phyloP scores from a whole-genome alignment of 2,888 invertebrate genomes.

The Thecophora atra region DNA sequence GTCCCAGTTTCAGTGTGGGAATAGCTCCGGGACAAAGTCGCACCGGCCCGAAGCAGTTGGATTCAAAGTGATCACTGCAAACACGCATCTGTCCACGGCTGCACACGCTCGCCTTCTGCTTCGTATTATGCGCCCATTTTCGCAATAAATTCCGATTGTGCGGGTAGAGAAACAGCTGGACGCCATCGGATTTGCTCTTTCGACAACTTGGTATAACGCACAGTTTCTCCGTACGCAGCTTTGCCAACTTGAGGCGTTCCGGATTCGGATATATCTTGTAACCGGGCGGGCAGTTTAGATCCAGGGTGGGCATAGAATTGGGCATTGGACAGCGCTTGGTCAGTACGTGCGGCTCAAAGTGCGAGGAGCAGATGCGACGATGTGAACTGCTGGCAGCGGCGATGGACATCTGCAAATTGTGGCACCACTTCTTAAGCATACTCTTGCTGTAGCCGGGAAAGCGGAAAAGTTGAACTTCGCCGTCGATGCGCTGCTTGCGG shows the following conservation, averaged over 20 bases:
- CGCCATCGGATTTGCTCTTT: conserved; percentile 54
- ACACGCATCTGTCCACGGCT: conserved; percentile 53
- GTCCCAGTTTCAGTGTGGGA: conserved; percentile 56
- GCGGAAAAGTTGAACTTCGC: conserved; percentile 58
- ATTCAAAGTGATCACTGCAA: conserved; percentile 58
- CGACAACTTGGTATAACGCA: conserved; percentile 57
- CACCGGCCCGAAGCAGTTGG: conserved; percentile 58
- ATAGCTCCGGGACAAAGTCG: conserved; percentile 58
- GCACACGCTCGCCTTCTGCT: conserved; percentile 51
- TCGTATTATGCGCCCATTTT: conserved; percentile 60
- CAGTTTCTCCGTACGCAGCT: conserved; percentile 54
- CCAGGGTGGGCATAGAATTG: conserved; percentile 56
- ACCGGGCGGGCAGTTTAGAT: conserved; percentile 55
- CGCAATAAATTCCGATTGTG: conserved; percentile 53
- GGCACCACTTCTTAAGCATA: conserved; percentile 59
- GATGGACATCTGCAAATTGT: conserved; percentile 57
- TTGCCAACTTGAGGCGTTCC: conserved; percentile 54
- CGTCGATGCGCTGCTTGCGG: conserved; percentile 55
- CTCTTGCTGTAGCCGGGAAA: conserved; percentile 57
- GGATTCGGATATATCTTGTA: conserved; percentile 61
- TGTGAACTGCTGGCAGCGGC: conserved; percentile 55
- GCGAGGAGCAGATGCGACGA: conserved; percentile 55
- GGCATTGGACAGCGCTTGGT: conserved; percentile 60
- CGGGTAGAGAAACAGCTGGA: conserved; percentile 57
- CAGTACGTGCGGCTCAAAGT: conserved; percentile 58